These are phyloP conservation scores for Ptychoptera albimana DNA, from an alignment of 2,888 invertebrate species.

Conservation along the genomic window DNA sequence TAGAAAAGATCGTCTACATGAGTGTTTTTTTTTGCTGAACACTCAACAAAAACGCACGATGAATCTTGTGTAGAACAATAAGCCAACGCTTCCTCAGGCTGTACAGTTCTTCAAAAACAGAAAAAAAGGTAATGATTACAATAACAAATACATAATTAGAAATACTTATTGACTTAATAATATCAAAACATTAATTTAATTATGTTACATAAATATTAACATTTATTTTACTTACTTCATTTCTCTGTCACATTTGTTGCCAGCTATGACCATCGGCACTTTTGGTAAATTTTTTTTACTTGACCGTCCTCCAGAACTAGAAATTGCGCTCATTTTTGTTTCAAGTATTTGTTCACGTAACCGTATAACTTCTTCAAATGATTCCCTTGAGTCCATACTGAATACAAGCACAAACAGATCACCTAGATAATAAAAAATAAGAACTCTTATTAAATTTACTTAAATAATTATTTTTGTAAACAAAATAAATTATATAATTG, in stretches of 20 bases:
- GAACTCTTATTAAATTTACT: background rate
- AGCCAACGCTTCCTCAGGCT: slow-evolving; percentile 58
- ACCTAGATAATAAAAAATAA: slow-evolving; percentile 33
- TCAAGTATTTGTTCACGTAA: slow-evolving; percentile 68
- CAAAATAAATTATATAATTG: background rate
- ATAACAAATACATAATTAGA: background rate
- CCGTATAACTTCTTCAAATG: slow-evolving; percentile 68
- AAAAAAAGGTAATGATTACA: slow-evolving; percentile 5
- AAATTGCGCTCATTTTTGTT: slow-evolving; percentile 58
- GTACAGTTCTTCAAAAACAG: slow-evolving; percentile 44
- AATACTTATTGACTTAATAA: too few species aligned
- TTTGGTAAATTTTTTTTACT: slow-evolving; percentile 44
- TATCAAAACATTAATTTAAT: too few species aligned
- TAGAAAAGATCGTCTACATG: slow-evolving; percentile 74
- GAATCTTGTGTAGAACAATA: slow-evolving; percentile 63
- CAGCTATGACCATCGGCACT: slow-evolving; percentile 76
- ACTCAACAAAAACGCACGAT: slow-evolving; percentile 64
- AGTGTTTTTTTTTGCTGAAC: slow-evolving; percentile 66
- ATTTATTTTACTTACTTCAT: slow-evolving; percentile 40
- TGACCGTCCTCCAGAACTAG: slow-evolving; percentile 39
- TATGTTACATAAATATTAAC: background rate
- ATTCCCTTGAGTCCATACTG: slow-evolving; percentile 70
- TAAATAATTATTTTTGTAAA: background rate
- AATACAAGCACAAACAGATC: slow-evolving; percentile 68
- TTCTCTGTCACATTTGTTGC: slow-evolving; percentile 75